A percentile compares a stretch with the other conserved stretches of the same genome.
Evolutionary conservation across 2,888 invertebrate genomes (phyloP).

Genomic region (Lithophane ornitopus): DNA sequence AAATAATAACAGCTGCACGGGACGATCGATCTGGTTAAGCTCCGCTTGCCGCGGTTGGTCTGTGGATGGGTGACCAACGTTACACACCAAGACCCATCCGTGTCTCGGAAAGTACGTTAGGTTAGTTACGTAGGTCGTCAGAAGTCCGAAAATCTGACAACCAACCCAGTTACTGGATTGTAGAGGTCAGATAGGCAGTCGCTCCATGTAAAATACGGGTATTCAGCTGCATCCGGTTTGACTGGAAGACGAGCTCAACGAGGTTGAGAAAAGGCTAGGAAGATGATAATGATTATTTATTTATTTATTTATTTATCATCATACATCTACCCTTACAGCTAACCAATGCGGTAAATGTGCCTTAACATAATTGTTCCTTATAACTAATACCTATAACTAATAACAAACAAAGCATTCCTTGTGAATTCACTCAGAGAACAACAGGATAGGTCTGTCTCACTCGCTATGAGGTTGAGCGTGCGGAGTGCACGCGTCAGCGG

Average conservation of each 20-base stretch:
- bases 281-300: background rate
- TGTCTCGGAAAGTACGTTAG: background rate
- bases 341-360: no score
- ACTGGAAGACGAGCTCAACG: background rate
- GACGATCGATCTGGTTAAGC: background rate
- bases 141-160: background rate
- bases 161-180: background rate
- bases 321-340: no score
- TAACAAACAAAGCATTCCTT: no score
- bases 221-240: background rate
- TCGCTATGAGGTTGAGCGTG: no score
- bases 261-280: background rate
- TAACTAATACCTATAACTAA: no score
- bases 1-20: background rate
- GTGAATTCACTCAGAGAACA: no score
- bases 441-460: no score
- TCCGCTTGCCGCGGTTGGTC: no score
- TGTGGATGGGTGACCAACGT: background rate
- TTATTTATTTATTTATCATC: no score
- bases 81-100: background rate
- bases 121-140: no score
- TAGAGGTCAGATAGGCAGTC: background rate
- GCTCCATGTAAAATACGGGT: background rate
- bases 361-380: no score
- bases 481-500: no score